phyloP scores from a whole-genome alignment of 2,113 vertebrate genomes.

The Hemiscyllium ocellatum region DNA sequence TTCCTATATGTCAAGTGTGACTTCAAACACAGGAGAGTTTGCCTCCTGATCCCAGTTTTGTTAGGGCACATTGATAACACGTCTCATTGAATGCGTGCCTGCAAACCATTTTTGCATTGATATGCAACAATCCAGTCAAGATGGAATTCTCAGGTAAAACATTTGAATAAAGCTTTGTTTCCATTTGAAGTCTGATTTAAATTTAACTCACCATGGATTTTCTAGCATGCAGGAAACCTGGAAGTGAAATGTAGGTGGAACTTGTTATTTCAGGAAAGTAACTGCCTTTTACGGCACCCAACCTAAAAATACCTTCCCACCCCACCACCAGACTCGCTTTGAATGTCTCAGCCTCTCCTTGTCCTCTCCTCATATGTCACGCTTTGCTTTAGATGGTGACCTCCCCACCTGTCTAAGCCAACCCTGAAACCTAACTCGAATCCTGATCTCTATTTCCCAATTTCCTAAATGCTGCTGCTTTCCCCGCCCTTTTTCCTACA shows the following conservation, averaged over 20 bases:
- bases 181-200: not conserved
- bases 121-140: not conserved
- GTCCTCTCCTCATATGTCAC: not conserved
- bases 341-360: not conserved
- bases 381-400: not conserved
- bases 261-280: not conserved
- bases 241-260: not conserved
- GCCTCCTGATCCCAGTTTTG: too few relatives aligned
- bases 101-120: not conserved
- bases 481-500: not conserved
- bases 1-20: too few relatives aligned
- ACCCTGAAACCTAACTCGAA: too few relatives aligned
- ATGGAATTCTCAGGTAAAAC: not conserved
- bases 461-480: too few relatives aligned
- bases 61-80: too few relatives aligned
- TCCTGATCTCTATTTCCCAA: not conserved
- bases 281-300: not conserved
- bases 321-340: not conserved
- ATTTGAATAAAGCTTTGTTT: not conserved
- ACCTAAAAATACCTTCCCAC: not conserved
- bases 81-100: not conserved
- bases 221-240: not conserved
- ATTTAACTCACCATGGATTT: not conserved
- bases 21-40: too few relatives aligned
- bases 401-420: too few relatives aligned